Percentiles rank a stretch among this genome's conserved stretches.
phyloP scores from a whole-genome alignment of 2,113 vertebrate species.

The Hemichromis elongatus region DNA sequence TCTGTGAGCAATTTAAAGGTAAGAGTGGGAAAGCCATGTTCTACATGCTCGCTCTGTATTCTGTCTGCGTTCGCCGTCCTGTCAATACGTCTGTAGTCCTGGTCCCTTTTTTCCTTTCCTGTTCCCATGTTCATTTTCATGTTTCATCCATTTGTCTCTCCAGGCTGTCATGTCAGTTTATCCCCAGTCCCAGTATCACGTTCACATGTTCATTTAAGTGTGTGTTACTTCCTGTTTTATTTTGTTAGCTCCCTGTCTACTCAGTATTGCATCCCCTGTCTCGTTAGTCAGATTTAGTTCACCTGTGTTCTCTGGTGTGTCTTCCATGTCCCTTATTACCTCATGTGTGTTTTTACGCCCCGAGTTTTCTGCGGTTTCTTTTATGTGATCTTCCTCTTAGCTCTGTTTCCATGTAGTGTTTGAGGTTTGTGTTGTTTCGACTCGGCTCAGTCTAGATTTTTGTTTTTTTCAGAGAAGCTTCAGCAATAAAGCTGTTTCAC shows the following conservation, averaged over 20 bases:
- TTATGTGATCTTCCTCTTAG: neutral
- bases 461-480: neutral
- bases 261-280: too few relatives aligned
- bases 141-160: neutral
- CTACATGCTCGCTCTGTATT: neutral
- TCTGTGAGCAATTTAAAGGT: neutral
- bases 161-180: neutral
- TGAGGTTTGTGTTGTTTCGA: neutral
- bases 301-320: too few relatives aligned
- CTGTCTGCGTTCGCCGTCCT: neutral
- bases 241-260: neutral
- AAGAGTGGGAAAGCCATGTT: neutral
- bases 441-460: neutral
- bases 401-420: neutral
- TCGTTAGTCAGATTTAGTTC: too few relatives aligned
- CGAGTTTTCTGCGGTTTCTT: neutral
- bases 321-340: too few relatives aligned
- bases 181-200: neutral
- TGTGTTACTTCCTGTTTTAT: neutral
- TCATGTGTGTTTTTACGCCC: too few relatives aligned
- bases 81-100: neutral
- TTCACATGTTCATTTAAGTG: neutral
- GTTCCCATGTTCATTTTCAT: rapidly evolving
- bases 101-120: rapidly evolving
- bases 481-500: neutral